Evolutionary conservation across 2,113 vertebrate genomes (phyloP), one percentile per base, ranked within the genome.

Genomic region (Cisticola juncidis): DNA sequence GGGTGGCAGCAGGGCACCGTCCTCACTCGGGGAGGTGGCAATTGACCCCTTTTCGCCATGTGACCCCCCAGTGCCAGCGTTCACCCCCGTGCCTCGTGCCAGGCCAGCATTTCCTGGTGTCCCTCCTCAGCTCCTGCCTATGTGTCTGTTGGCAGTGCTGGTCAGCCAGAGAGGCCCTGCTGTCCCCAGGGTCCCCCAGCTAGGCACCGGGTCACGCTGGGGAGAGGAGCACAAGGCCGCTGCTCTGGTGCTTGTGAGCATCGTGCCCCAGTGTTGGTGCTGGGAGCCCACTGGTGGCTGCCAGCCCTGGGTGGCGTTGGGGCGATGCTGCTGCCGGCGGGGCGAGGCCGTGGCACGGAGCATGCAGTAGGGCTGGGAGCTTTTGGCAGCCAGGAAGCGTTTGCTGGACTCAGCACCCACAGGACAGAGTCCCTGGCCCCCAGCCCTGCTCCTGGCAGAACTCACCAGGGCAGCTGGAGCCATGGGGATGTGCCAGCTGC

Each of bases 401-500:
- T 61, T 26, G 72, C 36, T 19, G 72, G 60, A 25, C 7, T 23
- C 47, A 23, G 65, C 44, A 28, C 42, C 51, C 38, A 0, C 8
- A 11, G 64, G 54, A 57, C 11, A 8, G 1, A 12, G 64, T 81
- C 29, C 36, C 56, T 53, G 9, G 36, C 3, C 36, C 73, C 19
- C 2, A 16, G 51, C 57, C 7, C 47, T 20, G 73, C 42, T 21
- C 47, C 48, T 35, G 81, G 62, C 42, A 38, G 35, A 36, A 60
- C 86, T n/a, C 11, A 10, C 31, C 16, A 5, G 66, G 53, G 44
- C 70, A 38, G 73, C 69, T 19, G 90, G 29, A 38, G 48, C 38
- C 14, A 0, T 0, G 5, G 42, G 56, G 69, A 26, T 0, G 0
- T 2, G 22, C n/a, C 2, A 4, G 45, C n/a, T 2, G 11, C 62